Base-by-base conservation (phyloP, 2,797 vertebrate genomes). In the Microtus californicus region DNA sequence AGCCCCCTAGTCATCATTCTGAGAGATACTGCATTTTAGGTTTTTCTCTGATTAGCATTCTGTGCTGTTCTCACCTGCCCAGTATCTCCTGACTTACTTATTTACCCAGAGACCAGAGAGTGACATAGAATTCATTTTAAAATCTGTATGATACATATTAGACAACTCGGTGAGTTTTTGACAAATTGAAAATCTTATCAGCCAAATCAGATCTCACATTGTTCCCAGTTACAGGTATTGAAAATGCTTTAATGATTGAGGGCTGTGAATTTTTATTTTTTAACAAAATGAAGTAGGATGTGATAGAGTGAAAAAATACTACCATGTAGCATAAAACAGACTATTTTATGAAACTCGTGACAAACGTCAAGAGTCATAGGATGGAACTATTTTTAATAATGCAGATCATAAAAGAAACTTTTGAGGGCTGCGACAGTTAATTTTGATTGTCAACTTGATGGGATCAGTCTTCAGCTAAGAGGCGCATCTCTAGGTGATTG, bases 151-250 rank as follows among this genome's bases (percentile, higher is more conserved):
- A 92, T 69, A 17, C 40, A 59, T 25, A 34, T 11, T n/a, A 37
- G 56, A 71, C 2, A 63, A 27, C 21, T 93, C 63, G 76, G 25
- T 92, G 63, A 82, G n/a, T 89, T 93, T 79, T 83, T 94, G 21
- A 93, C 23, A 76, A 81, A 85, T 88, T 88, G 19, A 85, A 69
- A 82, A 82, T 81, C 23, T 94, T 69, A 82, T 73, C 31, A 94
- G 5, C 83, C 61, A 93, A 87, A 85, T 23, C 76, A 43, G 12
- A 89, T 95, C 93, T 91, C 31, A 95, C 90, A 63, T 40, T 93
- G 86, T 48, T 65, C 15, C 80, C 29, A 91, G 23, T 83, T 73
- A 10, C 27, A 25, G 63, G 40, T 65, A 43, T 71, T 85, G 61
- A 91, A 95, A 95, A 93, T 23, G 77, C 45, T 80, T 74, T 67